Evolutionary conservation across 2,888 invertebrate genomes (phyloP).

Genomic region (Apodemia hepburni): DNA sequence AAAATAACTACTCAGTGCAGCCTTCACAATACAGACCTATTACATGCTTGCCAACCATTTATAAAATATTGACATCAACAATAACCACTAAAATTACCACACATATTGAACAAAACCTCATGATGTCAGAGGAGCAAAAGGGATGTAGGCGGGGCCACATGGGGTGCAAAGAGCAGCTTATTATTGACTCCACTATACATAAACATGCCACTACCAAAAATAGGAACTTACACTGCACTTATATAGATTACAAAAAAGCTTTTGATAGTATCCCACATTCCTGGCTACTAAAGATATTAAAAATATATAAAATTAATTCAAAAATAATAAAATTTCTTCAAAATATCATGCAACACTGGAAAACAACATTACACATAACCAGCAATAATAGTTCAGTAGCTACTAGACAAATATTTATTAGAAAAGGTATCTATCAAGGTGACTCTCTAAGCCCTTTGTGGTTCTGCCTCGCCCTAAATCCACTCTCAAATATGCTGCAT

Average conservation of each 20-base stretch:
- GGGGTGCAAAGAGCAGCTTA: constrained; percentile 27
- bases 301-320: constrained; percentile 21
- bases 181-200: constrained; percentile 21
- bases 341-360: constrained; percentile 4
- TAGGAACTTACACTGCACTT: constrained; percentile 24
- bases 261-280: constrained; percentile 26
- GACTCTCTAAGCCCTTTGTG: constrained; percentile 24
- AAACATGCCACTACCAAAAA: constrained; percentile 21
- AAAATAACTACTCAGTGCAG: constrained; percentile 23
- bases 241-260: constrained; percentile 27
- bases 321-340: constrained; percentile 10
- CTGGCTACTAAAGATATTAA: constrained; percentile 21
- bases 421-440: constrained; percentile 20
- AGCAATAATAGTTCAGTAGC: background rate
- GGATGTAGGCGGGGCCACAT: constrained; percentile 21
- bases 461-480: constrained; percentile 27
- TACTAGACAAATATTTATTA: constrained; percentile 11
- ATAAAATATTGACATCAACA: constrained; percentile 28
- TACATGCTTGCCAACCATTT: constrained; percentile 32
- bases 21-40: constrained; percentile 31
- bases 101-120: constrained; percentile 21
- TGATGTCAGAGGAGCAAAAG: constrained; percentile 26
- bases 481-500: constrained; percentile 22
- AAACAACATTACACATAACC: background rate
- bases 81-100: constrained; percentile 24